Evolutionary conservation across 2,113 vertebrate species (phyloP).

Genomic region (Microcebus jonahi): DNA sequence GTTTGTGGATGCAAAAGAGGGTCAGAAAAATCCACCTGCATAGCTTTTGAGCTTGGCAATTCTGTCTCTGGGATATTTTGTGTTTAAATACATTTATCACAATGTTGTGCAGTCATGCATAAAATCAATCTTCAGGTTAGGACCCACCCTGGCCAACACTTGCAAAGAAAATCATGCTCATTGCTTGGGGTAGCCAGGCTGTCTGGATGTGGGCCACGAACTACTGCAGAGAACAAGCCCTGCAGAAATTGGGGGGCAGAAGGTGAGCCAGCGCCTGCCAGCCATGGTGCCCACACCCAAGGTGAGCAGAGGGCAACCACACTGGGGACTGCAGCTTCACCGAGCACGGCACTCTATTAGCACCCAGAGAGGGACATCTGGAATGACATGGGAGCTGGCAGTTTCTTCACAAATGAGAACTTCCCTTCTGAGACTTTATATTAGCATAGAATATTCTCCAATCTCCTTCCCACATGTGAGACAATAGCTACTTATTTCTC

Average conservation of each 20-base stretch:
- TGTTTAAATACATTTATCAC: constrained; percentile 37
- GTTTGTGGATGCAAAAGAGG: constrained; percentile 59
- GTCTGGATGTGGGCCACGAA: background rate
- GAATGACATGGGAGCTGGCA: background rate
- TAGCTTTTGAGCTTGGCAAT: constrained; percentile 38
- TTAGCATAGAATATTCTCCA: background rate
- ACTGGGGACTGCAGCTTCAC: rapidly evolving
- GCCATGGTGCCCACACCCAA: too few relatives aligned
- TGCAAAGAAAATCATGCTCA: background rate
- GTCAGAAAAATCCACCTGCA: constrained; percentile 79
- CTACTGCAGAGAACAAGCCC: background rate
- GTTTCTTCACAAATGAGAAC: background rate
- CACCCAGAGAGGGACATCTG: background rate
- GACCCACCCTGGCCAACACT: background rate
- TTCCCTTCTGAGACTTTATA: background rate
- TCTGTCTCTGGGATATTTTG: background rate
- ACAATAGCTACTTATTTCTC: background rate
- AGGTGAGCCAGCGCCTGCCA: background rate
- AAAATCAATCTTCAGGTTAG: background rate
- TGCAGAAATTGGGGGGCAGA: background rate
- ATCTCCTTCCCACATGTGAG: background rate
- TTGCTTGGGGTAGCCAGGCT: background rate
- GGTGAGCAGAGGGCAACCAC: background rate
- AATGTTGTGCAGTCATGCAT: background rate
- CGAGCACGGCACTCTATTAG: rapidly evolving